phyloP scores from a whole-genome alignment of 2,888 invertebrate species.

The Eudemis profundana region DNA sequence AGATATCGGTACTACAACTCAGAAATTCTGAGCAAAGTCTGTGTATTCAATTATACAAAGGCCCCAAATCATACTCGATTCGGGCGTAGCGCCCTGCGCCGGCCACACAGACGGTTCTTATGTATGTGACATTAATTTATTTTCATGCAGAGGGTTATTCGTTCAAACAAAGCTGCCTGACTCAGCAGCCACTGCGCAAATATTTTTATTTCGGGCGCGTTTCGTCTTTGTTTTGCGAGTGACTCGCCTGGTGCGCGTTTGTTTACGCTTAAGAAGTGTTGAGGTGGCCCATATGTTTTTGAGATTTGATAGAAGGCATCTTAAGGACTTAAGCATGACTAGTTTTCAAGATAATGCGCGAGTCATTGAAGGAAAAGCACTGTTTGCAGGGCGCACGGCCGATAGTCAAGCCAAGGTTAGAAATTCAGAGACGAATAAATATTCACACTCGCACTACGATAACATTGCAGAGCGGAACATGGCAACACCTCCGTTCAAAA shows the following conservation, averaged over 20 bases:
- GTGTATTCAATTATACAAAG: slow-evolving; percentile 13
- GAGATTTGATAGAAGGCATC: slow-evolving; percentile 24
- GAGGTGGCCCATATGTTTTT: slow-evolving; percentile 69
- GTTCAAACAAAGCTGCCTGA: slow-evolving; percentile 79
- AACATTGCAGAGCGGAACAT: no score
- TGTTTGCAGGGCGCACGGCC: not conserved
- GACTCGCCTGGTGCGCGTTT: slow-evolving; percentile 68
- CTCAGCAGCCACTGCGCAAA: slow-evolving; percentile 77
- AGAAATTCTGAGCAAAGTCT: not conserved
- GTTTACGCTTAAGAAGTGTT: slow-evolving; percentile 71
- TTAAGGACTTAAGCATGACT: slow-evolving; percentile 17
- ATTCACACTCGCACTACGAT: no score
- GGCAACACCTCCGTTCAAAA: no score
- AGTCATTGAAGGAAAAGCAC: slow-evolving; percentile 9
- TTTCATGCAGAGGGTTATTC: slow-evolving; percentile 72
- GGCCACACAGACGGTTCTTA: slow-evolving; percentile 46
- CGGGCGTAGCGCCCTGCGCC: slow-evolving; percentile 28
- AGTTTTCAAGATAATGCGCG: not conserved
- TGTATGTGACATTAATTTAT: slow-evolving; percentile 73
- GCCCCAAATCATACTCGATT: slow-evolving; percentile 36
- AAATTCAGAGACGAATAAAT: no score
- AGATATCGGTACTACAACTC: no score
- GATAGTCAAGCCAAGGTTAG: not conserved
- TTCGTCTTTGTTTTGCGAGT: slow-evolving; percentile 82
- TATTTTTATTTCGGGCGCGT: slow-evolving; percentile 80